Conservation (phyloP, 2,797 vertebrate genomes). For the Florisuga fusca region DNA sequence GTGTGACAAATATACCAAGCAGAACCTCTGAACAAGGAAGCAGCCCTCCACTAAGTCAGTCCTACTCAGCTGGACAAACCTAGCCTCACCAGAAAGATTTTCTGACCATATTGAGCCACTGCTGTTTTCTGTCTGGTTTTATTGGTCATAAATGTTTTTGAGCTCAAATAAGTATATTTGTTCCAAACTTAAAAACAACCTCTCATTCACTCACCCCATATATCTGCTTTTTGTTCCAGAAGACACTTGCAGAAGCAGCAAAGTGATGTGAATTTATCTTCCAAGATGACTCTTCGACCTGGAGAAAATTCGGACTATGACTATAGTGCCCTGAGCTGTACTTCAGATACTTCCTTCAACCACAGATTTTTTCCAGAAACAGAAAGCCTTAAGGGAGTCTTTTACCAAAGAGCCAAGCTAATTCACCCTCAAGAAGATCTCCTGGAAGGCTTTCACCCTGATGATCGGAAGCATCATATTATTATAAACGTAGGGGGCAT, state of each 20-base stretch:
- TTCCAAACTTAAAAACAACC: not conserved
- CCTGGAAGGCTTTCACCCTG: constrained; percentile 66
- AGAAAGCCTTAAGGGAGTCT: constrained; percentile 90
- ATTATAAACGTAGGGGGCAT: constrained; percentile 97
- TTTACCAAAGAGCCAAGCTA: constrained; percentile 90
- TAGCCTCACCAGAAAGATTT: not conserved
- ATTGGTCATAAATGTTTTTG: not conserved
- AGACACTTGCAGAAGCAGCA: constrained; percentile 18
- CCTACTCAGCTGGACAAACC: not conserved
- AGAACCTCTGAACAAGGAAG: not conserved
- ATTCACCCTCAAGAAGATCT: constrained; percentile 78
- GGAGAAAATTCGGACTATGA: constrained; percentile 98
- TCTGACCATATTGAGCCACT: not conserved
- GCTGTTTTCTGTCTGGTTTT: not conserved
- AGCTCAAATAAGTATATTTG: not conserved
- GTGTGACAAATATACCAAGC: not conserved
- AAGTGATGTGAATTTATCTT: constrained; percentile 85
- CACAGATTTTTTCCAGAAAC: constrained; percentile 85
- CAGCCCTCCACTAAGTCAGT: not conserved
- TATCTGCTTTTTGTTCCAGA: constrained; percentile 53
- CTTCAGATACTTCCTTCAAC: constrained; percentile 90
- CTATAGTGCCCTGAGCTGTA: constrained; percentile 95
- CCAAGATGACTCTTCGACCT: constrained; percentile 93
- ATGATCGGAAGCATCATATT: constrained; percentile 86
- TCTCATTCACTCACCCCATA: not conserved